phyloP scores from a whole-genome alignment of 2,113 vertebrate genomes.

The Agelaius phoeniceus region DNA sequence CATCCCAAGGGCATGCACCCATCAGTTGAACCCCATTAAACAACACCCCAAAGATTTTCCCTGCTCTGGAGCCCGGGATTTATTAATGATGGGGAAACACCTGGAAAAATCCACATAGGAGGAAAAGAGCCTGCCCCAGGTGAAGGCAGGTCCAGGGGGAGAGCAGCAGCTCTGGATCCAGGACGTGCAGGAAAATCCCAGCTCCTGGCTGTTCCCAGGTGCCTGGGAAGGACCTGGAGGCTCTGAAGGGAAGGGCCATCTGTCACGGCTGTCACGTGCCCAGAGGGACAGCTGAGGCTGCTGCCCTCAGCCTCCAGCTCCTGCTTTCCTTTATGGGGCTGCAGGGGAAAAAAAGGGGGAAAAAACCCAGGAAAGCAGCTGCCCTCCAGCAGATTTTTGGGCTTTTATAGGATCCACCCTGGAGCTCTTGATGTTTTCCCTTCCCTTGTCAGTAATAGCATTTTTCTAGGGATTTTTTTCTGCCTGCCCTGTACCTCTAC shows the following conservation, averaged over 20 bases:
- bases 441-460: fast-evolving
- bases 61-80: fast-evolving
- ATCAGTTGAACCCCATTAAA: neutral
- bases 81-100: neutral
- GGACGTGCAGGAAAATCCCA: neutral
- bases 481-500: neutral
- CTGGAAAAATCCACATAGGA: neutral
- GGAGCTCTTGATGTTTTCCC: neutral
- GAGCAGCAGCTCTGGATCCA: neutral
- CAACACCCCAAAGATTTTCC: neutral
- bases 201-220: neutral
- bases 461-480: neutral
- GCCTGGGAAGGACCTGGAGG: neutral
- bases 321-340: neutral
- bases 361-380: neutral
- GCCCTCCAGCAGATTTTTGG: neutral
- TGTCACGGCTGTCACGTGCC: neutral
- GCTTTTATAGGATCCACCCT: neutral
- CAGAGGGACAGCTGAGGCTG: neutral
- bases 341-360: fast-evolving
- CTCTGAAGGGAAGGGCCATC: neutral
- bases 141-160: neutral
- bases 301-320: neutral
- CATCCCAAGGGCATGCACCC: neutral
- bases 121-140: neutral